Evolutionary conservation across 1,140 invertebrate genomes (phyloP), one percentile per base, ranked within the genome.

Genomic region (Aporrectodea caliginosa): DNA sequence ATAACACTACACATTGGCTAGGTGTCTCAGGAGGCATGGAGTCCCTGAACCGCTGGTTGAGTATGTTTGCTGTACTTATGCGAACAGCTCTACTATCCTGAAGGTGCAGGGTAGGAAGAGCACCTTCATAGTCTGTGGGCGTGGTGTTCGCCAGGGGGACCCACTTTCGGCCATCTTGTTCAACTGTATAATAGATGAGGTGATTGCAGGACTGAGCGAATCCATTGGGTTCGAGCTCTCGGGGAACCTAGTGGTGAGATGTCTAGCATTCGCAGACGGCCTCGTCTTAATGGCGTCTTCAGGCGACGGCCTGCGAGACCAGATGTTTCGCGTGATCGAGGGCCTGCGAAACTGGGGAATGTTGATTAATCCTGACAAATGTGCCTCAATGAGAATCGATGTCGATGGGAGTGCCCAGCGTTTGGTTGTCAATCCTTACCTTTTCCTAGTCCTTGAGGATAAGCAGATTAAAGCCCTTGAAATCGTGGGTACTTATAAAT

Each of bases 131-230:
- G 1, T 33, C 1, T 2, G 1, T 31, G 32, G 22, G 30, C 2
- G 22, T 2, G 73, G 73, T 1, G 73, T 2, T 2, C 27, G 73
- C 6, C 73, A 74, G 33, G 31, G 73, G 12, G 73, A 74, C 73
- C 73, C 73, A n/a, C n/a, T 74, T 0, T 74, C 73, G 0, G n/a
- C 73, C 1, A 0, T 34, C 16, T 33, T 74, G 73, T 74, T 74
- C 31, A 74, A 74, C 33, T 30, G 30, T 0, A 33, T 74, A 6
- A 74, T 74, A n/a, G 33, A 74, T 16, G 31, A 33, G 73, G 22
- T 74, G n/a, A n/a, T n/a, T n/a, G n/a, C n/a, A n/a, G n/a, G n/a
- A n/a, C n/a, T n/a, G n/a, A n/a, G n/a, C n/a, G 0, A 6, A 14
- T 1, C 0, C 1, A 2, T 31, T 1, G 72, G 32, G 27, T 31